Evolutionary conservation across 2,888 invertebrate genomes (phyloP), one percentile per base, ranked within the genome.

Genomic region (Uropetala carovei): DNA sequence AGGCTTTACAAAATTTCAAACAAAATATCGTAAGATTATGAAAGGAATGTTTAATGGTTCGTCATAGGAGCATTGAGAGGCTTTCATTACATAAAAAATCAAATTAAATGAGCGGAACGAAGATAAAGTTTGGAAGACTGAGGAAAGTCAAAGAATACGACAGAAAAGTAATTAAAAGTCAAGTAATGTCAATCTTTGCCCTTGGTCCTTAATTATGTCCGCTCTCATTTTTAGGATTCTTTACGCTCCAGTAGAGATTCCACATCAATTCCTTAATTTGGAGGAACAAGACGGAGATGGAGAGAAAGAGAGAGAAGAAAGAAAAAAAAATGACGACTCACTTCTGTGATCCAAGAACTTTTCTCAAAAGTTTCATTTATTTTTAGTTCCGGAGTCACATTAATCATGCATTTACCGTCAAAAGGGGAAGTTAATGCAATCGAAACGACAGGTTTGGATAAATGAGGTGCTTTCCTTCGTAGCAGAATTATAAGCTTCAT

Each of bases 161-260:
- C 60, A 64, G 43, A 43, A 89, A 68, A 89, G 89, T 89, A 89
- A 89, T 89, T 89, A 89, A 89, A 89, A 89, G 89, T 89, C 89
- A n/a, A 43, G 43, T 27, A 86, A 89, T 64, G 89, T 89, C 89
- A 89, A 89, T 64, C 89, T 89, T 89, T 89, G 43, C 43, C 64
- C 43, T 86, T 43, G 68, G 89, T 43, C 89, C 64, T 89, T 89
- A 64, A 64, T 89, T 89, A 89, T 64, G 64, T 64, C 64, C 64
- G 64, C 43, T 89, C 43, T 89, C 89, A 64, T 89, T 89, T 64
- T 43, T 30, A 86, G 60, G 86, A 86, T 86, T 86, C 18, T 60
- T 86, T 86, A 18, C 60, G 60, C 60, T 89, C 68, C 64, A 43
- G 18, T 43, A 64, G 64, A 89, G 64, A 43, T 89, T 89, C 89